Evolutionary conservation across 1,140 invertebrate genomes (phyloP).

Genomic region (Drosophila paulistorum): DNA sequence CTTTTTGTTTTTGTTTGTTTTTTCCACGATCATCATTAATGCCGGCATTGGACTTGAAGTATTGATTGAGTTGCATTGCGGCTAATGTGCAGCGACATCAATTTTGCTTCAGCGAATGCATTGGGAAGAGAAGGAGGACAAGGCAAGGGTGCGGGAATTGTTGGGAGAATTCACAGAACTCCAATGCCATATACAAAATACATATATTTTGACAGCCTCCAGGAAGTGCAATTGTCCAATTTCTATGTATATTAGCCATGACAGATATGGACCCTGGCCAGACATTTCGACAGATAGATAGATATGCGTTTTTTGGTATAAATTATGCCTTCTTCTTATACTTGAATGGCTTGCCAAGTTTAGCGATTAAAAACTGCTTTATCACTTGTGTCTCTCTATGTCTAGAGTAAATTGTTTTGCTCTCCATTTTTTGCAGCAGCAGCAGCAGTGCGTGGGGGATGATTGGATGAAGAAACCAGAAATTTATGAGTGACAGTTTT

Average conservation of each 20-base stretch:
- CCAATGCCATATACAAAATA: constrained; percentile 27
- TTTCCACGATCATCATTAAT: constrained; percentile 66
- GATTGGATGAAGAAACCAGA: constrained; percentile 11
- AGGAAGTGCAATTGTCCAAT: constrained; percentile 13
- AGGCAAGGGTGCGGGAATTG: not conserved
- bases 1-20: constrained; percentile 25
- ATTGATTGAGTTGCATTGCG: constrained; percentile 79
- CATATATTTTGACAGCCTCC: constrained; percentile 37
- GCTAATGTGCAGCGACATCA: constrained; percentile 80
- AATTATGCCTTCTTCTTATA: constrained; percentile 48
- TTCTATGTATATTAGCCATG: constrained; percentile 3
- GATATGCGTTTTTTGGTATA: constrained; percentile 6
- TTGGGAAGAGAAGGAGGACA: not conserved
- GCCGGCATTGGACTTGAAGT: constrained; percentile 57
- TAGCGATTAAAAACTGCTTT: constrained; percentile 82
- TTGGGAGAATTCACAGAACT: constrained; percentile 64
- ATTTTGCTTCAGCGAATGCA: constrained; percentile 41
- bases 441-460: constrained; percentile 45
- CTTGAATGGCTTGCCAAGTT: constrained; percentile 68
- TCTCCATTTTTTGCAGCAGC: constrained; percentile 32
- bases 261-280: constrained; percentile 4
- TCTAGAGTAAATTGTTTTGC: constrained; percentile 70
- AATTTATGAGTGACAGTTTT: constrained; percentile 76
- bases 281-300: constrained; percentile 7
- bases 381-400: constrained; percentile 49